These are phyloP conservation scores for Stictonetta naevosa DNA, from an alignment of 2,113 vertebrate species.

Conservation along the genomic window DNA sequence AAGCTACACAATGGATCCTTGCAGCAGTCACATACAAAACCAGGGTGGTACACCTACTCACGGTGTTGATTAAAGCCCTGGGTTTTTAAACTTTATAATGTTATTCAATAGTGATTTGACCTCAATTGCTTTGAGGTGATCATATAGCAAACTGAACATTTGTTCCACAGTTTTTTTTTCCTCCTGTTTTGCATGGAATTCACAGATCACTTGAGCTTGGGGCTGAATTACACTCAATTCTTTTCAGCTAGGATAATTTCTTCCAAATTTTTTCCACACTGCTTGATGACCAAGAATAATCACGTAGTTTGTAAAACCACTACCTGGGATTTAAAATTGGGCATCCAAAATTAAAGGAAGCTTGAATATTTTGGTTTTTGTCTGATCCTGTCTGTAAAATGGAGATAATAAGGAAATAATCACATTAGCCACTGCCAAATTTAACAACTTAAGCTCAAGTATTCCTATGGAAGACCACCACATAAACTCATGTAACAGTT, in stretches of 20 bases:
- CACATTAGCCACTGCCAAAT: not conserved
- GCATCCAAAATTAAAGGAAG: not conserved
- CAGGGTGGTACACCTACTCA: not conserved
- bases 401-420: not conserved
- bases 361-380: not conserved
- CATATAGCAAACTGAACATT: not conserved
- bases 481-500: not conserved
- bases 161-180: not conserved
- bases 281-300: not conserved
- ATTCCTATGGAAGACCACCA: not conserved
- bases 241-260: not conserved
- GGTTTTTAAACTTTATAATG: not conserved
- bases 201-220: not conserved
- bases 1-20: not conserved
- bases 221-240: not conserved
- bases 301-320: not conserved
- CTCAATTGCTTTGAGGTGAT: not conserved
- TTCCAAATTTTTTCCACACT: not conserved
- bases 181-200: not conserved
- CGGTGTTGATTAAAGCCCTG: not conserved
- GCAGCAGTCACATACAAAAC: not conserved
- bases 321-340: not conserved
- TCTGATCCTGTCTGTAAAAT: not conserved
- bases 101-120: not conserved
- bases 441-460: not conserved